These are phyloP conservation scores for Bombus polaris DNA, from an alignment of 1,140 invertebrate species.

Conservation along the genomic window DNA sequence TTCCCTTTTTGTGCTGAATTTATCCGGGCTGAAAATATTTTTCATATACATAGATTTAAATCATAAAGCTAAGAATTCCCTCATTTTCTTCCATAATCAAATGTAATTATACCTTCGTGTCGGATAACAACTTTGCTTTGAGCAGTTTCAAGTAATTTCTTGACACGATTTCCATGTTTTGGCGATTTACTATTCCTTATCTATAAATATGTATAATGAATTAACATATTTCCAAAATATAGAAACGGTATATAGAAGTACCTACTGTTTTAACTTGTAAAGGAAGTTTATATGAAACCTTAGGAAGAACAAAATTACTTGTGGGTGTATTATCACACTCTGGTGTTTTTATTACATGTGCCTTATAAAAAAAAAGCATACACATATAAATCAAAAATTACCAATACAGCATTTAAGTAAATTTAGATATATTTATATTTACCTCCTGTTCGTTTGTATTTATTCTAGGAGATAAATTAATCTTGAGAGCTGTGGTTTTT, in stretches of 20 bases:
- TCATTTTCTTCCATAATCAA: neutral
- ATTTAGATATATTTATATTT: neutral
- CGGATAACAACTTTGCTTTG: slow-evolving; percentile 51
- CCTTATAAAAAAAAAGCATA: neutral
- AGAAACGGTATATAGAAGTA: slow-evolving; percentile 1
- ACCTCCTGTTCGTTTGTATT: slow-evolving; percentile 22
- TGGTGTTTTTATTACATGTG: neutral
- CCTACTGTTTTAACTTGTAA: slow-evolving; percentile 28
- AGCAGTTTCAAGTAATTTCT: slow-evolving; percentile 26
- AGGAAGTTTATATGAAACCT: slow-evolving; percentile 43
- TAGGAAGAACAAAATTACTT: slow-evolving; percentile 43
- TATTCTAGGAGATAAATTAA: slow-evolving; percentile 44
- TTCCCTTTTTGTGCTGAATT: slow-evolving; percentile 20
- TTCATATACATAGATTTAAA: neutral
- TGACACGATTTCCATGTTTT: slow-evolving; percentile 29
- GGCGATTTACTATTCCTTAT: slow-evolving; percentile 32
- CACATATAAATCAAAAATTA: neutral
- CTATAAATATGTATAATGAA: slow-evolving; percentile 20
- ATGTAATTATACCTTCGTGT: slow-evolving; percentile 45
- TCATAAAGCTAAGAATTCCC: neutral
- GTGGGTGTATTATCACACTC: neutral
- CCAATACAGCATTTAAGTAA: neutral
- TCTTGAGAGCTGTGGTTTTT: neutral
- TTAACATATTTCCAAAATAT: neutral
- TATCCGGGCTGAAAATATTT: slow-evolving; percentile 43